These are phyloP conservation scores for Ennomos quercinarius DNA, from an alignment of 2,888 invertebrate genomes.

Conservation along the genomic window DNA sequence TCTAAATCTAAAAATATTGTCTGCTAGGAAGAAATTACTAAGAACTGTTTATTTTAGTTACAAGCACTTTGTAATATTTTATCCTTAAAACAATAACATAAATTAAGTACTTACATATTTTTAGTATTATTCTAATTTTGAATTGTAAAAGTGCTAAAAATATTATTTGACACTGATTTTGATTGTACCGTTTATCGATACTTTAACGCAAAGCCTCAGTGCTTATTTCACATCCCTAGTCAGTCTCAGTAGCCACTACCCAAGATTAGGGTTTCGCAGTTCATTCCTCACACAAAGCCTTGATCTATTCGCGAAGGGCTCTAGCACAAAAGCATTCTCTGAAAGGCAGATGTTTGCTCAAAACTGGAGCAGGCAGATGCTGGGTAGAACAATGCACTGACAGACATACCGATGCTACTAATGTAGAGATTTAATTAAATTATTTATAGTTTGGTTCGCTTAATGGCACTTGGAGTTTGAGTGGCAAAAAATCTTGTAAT, in stretches of 20 bases:
- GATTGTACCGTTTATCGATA: no score
- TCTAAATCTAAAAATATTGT: no score
- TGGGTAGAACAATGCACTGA: conserved; percentile 59
- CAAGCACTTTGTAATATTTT: no score
- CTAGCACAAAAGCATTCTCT: conserved; percentile 44
- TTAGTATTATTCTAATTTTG: no score
- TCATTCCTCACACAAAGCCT: conserved; percentile 57
- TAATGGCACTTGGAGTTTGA: conserved; percentile 14
- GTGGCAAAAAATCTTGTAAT: conserved; percentile 15
- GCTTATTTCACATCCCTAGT: conserved; percentile 52
- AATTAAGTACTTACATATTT: no score
- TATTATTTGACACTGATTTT: no score
- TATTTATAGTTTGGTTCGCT: conserved; percentile 47
- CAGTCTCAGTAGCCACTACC: no score
- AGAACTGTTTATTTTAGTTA: no score
- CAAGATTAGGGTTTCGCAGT: conserved; percentile 67
- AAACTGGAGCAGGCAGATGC: conserved; percentile 78
- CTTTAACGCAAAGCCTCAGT: no score
- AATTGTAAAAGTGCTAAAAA: no score
- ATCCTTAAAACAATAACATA: no score
- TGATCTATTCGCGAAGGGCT: conserved; percentile 71
- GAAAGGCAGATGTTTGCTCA: conserved; percentile 74
- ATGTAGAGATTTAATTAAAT: conserved; percentile 73
- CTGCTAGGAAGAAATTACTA: no score
- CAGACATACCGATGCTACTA: conserved; percentile 45